Evolutionary conservation across 2,888 invertebrate genomes (phyloP), one percentile per base, ranked within the genome.

Genomic region (Pyrgus malvae): DNA sequence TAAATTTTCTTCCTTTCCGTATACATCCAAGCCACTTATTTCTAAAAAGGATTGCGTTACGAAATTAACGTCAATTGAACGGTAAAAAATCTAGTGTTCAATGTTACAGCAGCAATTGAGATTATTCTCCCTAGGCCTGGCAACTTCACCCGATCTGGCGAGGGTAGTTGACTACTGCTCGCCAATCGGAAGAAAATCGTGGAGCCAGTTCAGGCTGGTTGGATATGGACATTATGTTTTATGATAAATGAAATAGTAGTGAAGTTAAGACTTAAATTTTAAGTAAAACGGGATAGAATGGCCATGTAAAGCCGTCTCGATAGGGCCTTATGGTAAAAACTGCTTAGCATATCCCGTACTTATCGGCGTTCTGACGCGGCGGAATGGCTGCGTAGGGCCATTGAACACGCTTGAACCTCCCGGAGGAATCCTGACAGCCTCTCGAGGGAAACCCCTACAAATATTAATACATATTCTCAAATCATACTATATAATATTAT

Each of bases 311-410:
- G 23, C 21, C 33, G 42, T 42, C 35, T 42, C 33, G 16, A 50
- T 41, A 33, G 31, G 41, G 23, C 23, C 46, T 56, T 48, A 42
- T 40, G 27, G 27, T 56, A 48, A 44, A 53, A 48, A 38, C 38
- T 37, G 37, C 41, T 48, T 33, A 57, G 31, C 35, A 38, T 48
- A 48, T 56, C 42, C 53, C 53, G 35, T 35, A 57, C 55, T 51
- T 58, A 56, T 53, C 49, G 51, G 57, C 54, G 62, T 70, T 69
- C 74, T 81, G 78, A 79, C 77, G 78, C 74, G 75, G 82, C 79
- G 67, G 75, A 80, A 79, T 80, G 77, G 75, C 72, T 70, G 46
- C 69, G 68, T 70, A 68, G 67, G 64, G 67, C 64, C 63, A 72
- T 78, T 65, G 70, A 83, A 78, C 69, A 73, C 65, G 66, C 79